Conservation (phyloP, 2,113 vertebrate genomes). For the Menidia beryllina region DNA sequence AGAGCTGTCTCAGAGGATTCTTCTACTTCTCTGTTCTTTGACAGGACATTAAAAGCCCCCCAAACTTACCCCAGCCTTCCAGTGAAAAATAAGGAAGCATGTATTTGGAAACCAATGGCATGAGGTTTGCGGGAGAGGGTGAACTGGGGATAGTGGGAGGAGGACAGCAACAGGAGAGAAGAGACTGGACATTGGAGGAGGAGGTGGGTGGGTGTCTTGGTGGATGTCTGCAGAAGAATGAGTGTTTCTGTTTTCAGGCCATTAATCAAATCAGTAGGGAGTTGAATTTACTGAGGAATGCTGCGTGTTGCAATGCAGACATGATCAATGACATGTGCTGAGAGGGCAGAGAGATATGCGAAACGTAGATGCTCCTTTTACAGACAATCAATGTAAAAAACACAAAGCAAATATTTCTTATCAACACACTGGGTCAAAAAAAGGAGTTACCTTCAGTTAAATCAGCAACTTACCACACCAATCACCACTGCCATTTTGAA, state of each 20-base stretch:
- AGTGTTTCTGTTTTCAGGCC: constrained; percentile 53
- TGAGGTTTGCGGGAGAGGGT: constrained; percentile 14
- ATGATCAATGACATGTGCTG: constrained; percentile 67
- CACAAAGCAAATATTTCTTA: background rate
- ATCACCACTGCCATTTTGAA: background rate
- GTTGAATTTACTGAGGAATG: constrained; percentile 65
- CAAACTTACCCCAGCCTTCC: background rate
- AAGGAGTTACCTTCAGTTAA: background rate
- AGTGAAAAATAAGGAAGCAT: background rate
- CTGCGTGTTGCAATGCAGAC: constrained; percentile 61
- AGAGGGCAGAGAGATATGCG: constrained; percentile 38
- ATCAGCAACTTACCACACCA: background rate
- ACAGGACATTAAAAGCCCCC: constrained; percentile 1
- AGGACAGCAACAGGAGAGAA: constrained; percentile 19
- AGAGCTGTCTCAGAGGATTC: constrained; percentile 6
- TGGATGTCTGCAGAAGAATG: constrained; percentile 58
- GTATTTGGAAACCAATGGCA: constrained; percentile 9
- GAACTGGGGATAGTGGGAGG: constrained; percentile 20
- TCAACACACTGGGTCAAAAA: background rate
- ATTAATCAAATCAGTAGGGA: constrained; percentile 70
- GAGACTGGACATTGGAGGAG: constrained; percentile 34
- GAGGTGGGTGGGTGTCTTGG: background rate
- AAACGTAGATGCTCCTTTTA: constrained; percentile 15
- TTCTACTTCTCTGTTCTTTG: constrained; percentile 20
- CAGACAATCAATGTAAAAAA: constrained; percentile 6